Base-by-base conservation (phyloP, 2,113 vertebrate genomes). In the Thalassarche chlororhynchos region DNA sequence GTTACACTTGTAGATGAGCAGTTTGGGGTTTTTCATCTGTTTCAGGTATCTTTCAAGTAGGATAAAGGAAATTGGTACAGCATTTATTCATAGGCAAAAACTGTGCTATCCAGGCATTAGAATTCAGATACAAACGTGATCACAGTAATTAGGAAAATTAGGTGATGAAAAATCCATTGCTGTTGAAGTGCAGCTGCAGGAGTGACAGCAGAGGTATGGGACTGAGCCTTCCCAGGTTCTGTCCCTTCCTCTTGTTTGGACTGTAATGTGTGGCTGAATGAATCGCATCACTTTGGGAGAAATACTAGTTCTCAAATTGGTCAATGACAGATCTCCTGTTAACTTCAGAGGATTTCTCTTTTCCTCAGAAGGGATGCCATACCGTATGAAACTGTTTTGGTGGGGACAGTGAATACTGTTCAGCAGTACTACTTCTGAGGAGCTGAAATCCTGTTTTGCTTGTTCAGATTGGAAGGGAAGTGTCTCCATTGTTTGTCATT, bases 1-100 rank as follows among this genome's bases (percentile, higher is more conserved):
- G 6, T 20, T 44, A 0, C 3, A 0, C 32, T 16, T 2, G 12
- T 6, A 4, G 31, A 1, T 10, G 57, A 51, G 31, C 51, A 3
- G 6, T 17, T 18, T 3, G 47, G 81, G 29, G 8, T 1, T 14
- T 3, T 65, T 36, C 5, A 6, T 32, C 24, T 49, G 1, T 31
- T 70, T 15, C 17, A 0, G 31, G 15, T 15, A 2, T 44, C n/a
- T 34, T 51, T 64, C 44, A 24, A 16, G 13, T 5, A 19, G 34
- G 25, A 10, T 11, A 26, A 68, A 83, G 28, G 42, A 17, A 55
- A 25, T 14, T 6, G 21, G 13, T 14, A 40, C 34, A 15, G 46
- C 6, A 1, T 88, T 72, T 64, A 18, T 83, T 85, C 16, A 6
- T 8, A 19, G 61, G 14, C 6, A n/a, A 7, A 28, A 61, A 0